Evolutionary conservation across 2,113 vertebrate genomes (phyloP).

Genomic region (Rhabdornis inornatus): DNA sequence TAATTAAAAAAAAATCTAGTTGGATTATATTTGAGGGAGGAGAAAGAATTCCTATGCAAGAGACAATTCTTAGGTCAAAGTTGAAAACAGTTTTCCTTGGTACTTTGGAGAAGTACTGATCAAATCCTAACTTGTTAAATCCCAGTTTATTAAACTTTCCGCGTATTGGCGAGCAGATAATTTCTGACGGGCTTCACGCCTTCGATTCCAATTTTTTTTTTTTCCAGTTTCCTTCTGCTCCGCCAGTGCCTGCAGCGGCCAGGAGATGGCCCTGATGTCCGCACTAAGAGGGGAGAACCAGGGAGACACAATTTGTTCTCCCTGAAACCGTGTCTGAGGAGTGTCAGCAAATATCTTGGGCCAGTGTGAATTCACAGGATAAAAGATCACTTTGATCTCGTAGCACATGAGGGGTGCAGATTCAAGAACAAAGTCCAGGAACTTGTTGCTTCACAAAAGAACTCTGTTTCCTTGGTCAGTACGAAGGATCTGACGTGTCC

Average conservation of each 20-base stretch:
- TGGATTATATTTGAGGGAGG: background rate
- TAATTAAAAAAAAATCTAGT: background rate
- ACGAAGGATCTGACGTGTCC: background rate
- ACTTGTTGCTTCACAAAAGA: background rate
- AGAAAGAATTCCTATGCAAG: background rate
- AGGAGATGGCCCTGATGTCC: conserved; percentile 49
- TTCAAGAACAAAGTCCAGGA: conserved; percentile 37
- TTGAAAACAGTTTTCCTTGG: background rate
- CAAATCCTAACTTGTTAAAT: background rate
- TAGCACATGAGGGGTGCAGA: background rate
- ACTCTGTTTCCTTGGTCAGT: background rate
- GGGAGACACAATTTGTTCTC: background rate
- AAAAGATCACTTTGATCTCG: background rate
- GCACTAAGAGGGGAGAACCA: background rate
- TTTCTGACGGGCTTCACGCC: background rate
- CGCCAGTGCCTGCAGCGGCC: background rate
- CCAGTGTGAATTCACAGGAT: background rate
- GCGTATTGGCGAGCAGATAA: background rate
- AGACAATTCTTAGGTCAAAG: background rate
- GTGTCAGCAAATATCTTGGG: background rate
- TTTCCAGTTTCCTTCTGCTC: rapidly evolving
- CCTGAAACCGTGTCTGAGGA: background rate
- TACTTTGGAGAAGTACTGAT: rapidly evolving
- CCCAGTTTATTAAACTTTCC: background rate
- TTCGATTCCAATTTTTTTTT: background rate